A percentile compares a stretch with the other conserved stretches of the same genome.
These are phyloP conservation scores for Halcyon smyrnensis DNA, from an alignment of 2,797 vertebrate genomes.

Conservation along the genomic window DNA sequence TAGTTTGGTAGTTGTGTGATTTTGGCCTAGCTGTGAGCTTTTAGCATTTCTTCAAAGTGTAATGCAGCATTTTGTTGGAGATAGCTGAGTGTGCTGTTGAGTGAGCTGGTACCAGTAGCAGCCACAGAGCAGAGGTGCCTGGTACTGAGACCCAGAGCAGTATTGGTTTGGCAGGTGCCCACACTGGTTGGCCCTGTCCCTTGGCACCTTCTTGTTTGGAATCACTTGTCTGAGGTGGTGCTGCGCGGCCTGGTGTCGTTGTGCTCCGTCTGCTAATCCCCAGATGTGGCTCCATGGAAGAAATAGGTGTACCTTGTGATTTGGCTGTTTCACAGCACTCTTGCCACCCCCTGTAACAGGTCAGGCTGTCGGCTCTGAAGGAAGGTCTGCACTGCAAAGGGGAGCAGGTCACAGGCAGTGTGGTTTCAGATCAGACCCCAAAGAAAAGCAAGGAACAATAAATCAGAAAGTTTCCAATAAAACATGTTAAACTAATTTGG, in stretches of 20 bases:
- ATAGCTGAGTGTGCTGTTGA: background rate
- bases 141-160: background rate
- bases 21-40: background rate
- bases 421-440: background rate
- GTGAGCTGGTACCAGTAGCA: background rate
- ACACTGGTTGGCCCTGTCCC: background rate
- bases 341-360: background rate
- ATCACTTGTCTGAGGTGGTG: background rate
- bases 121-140: background rate
- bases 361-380: background rate
- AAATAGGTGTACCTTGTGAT: background rate
- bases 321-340: background rate
- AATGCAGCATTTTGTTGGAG: background rate
- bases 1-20: background rate
- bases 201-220: background rate
- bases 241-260: background rate
- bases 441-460: background rate
- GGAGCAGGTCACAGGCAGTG: accelerated
- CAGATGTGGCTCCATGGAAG: accelerated
- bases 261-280: background rate
- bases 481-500: background rate
- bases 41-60: accelerated
- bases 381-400: background rate
- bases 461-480: background rate
- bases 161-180: too few species aligned